Conservation (phyloP, 2,113 vertebrate species). For the Pampusana beccarii region DNA sequence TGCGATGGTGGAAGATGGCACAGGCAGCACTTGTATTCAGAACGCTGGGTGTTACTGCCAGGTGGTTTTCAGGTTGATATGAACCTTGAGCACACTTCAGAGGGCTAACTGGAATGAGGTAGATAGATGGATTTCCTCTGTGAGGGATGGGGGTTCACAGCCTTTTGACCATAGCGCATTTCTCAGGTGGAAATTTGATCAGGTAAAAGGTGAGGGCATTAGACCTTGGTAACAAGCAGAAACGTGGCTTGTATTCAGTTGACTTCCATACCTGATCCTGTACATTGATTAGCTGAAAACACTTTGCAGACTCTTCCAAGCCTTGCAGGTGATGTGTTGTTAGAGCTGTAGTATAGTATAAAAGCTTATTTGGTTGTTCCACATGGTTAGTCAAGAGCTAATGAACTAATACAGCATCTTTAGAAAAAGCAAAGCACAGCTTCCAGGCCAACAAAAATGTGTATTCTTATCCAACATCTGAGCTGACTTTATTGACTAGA, state of each 20-base stretch:
- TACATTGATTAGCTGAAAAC: not conserved
- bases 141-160: not conserved
- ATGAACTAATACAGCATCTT: not conserved
- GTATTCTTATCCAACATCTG: not conserved
- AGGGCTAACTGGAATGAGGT: not conserved
- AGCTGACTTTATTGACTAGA: not conserved
- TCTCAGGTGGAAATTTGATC: not conserved
- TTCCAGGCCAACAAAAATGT: not conserved
- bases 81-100: not conserved
- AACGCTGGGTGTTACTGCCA: not conserved
- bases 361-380: not conserved
- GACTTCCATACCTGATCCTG: not conserved
- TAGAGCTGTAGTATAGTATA: not conserved
- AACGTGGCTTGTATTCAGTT: not conserved
- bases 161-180: rapidly evolving
- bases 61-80: not conserved
- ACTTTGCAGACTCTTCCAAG: not conserved
- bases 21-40: not conserved
- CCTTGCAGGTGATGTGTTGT: not conserved
- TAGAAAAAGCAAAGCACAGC: not conserved
- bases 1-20: not conserved
- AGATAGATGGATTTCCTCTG: not conserved
- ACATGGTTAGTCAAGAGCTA: not conserved
- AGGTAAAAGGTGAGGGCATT: not conserved
- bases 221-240: not conserved